Conservation (phyloP, 2,113 vertebrate species). For the Pogonocichla stellata region DNA sequence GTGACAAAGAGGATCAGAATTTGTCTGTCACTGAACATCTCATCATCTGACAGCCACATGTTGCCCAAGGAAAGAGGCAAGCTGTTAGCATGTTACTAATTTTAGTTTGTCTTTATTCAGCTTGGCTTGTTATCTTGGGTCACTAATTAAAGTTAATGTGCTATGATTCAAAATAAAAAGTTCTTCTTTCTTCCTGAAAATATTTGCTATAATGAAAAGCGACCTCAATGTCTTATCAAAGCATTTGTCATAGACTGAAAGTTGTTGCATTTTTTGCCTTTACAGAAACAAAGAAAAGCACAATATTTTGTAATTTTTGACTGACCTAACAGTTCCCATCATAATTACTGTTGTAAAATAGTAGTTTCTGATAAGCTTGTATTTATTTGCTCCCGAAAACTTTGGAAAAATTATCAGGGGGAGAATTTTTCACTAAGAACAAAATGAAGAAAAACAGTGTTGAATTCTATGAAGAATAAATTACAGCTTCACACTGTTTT, state of each 20-base stretch:
- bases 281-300: not conserved
- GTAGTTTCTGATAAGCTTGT: not conserved
- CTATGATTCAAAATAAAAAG: not conserved
- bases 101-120: constrained; percentile 55
- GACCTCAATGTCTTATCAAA: not conserved
- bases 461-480: not conserved
- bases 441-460: not conserved
- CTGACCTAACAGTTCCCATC: not conserved
- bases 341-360: not conserved
- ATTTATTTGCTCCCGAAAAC: not conserved
- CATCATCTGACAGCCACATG: constrained; percentile 10
- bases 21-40: constrained; percentile 6
- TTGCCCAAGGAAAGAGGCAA: constrained; percentile 34
- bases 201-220: not conserved
- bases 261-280: not conserved
- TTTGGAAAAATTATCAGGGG: not conserved
- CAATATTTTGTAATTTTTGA: not conserved
- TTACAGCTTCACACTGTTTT: not conserved
- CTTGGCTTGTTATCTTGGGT: constrained; percentile 45
- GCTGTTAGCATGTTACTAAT: constrained; percentile 50
- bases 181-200: not conserved
- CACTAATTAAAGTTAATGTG: constrained; percentile 37
- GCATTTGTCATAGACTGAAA: not conserved
- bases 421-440: not conserved
- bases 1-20: not conserved